A percentile compares a stretch with the other conserved stretches of the same genome.
These are phyloP conservation scores for Benitochromis conjunctus DNA, from an alignment of 2,113 vertebrate genomes.

Conservation along the genomic window DNA sequence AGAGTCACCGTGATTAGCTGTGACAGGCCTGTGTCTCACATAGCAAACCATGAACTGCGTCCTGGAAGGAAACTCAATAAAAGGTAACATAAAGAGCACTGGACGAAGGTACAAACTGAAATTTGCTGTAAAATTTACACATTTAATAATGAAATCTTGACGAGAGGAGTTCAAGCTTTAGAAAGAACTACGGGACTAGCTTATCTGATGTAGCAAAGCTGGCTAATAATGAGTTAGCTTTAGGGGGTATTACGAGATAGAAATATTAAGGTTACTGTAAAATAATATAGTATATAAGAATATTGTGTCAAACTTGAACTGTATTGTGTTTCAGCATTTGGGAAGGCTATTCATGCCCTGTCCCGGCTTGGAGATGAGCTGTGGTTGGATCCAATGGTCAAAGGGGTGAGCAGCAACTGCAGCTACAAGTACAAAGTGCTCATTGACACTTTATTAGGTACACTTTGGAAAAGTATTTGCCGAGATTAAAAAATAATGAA, in stretches of 20 bases:
- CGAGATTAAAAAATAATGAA: fast-evolving
- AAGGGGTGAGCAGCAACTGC: slow-evolving; percentile 79
- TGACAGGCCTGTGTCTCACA: neutral
- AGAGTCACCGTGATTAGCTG: neutral
- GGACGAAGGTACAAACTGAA: fast-evolving
- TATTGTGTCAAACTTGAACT: neutral
- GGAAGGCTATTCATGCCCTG: slow-evolving; percentile 85
- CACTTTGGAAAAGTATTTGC: neutral
- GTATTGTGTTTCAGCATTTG: slow-evolving; percentile 77
- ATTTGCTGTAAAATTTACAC: neutral
- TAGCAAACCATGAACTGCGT: slow-evolving; percentile 62
- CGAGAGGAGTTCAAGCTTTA: neutral
- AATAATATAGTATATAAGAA: neutral
- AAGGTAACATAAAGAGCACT: slow-evolving; percentile 46
- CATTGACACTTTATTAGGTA: neutral
- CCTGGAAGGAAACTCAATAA: slow-evolving; percentile 62
- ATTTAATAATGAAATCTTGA: neutral
- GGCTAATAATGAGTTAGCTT: neutral
- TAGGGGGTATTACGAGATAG: neutral
- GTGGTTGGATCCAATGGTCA: slow-evolving; percentile 86
- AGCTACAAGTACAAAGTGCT: neutral
- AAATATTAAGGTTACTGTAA: neutral
- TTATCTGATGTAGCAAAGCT: neutral
- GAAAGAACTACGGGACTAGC: neutral
- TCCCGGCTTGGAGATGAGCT: slow-evolving; percentile 85